Evolutionary conservation across 2,113 vertebrate species (phyloP).

Genomic region (Zosterops hypoxanthus): DNA sequence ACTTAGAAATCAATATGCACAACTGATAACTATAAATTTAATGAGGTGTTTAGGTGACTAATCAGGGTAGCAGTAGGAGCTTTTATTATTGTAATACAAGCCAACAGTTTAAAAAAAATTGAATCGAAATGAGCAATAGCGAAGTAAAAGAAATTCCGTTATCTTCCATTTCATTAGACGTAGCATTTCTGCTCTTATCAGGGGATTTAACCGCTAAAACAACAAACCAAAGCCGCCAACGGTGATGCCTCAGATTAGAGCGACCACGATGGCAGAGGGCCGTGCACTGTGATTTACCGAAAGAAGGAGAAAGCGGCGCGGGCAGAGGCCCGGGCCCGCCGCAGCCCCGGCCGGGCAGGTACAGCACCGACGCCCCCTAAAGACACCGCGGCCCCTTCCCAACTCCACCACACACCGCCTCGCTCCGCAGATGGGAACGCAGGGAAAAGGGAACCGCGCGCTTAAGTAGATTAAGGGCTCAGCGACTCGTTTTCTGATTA

Average conservation of each 20-base stretch:
- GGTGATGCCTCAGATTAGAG: neutral
- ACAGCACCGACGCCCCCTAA: conserved; percentile 54
- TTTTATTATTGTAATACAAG: neutral
- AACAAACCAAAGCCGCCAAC: neutral
- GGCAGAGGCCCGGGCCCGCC: neutral
- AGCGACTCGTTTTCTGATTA: neutral
- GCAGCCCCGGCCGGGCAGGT: neutral
- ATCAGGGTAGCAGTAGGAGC: neutral
- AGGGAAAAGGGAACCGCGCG: neutral
- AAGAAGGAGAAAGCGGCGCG: accelerated
- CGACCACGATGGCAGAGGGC: neutral
- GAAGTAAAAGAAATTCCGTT: neutral
- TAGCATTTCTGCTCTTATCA: neutral
- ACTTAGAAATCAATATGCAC: neutral
- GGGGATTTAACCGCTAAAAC: neutral
- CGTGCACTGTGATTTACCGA: accelerated
- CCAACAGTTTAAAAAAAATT: neutral
- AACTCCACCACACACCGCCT: neutral
- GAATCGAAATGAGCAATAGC: neutral
- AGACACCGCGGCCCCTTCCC: neutral
- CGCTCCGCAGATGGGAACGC: neutral
- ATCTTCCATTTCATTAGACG: neutral
- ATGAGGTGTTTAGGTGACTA: neutral
- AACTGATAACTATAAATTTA: neutral
- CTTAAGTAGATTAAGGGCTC: conserved; percentile 38